Percentiles rank a stretch among this genome's conserved stretches.
Evolutionary conservation across 2,113 vertebrate species (phyloP).

Genomic region (Nycticryphes semicollaris): DNA sequence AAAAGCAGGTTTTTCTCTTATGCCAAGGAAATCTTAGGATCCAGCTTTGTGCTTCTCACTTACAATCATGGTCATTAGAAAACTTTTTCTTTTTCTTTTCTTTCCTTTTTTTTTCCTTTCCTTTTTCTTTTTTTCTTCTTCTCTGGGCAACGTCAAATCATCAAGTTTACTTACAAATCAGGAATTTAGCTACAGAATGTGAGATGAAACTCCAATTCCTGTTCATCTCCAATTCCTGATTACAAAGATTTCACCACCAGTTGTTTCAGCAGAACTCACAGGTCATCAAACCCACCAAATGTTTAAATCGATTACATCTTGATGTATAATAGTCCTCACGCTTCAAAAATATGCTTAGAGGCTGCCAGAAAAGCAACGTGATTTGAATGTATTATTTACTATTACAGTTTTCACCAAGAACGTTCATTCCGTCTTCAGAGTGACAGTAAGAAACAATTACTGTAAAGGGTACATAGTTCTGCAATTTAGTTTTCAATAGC

Average conservation of each 20-base stretch:
- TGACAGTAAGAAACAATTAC: slow-evolving; percentile 10
- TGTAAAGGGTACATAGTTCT: not conserved
- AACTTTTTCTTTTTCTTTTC: accelerated
- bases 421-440: slow-evolving; percentile 8
- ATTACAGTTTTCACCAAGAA: not conserved
- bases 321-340: not conserved
- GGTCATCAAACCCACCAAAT: not conserved
- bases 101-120: no score
- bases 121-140: no score
- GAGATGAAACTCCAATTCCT: not conserved
- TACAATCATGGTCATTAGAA: not conserved
- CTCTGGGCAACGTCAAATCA: not conserved
- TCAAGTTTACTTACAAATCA: not conserved
- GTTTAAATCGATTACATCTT: not conserved
- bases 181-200: not conserved
- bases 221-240: not conserved
- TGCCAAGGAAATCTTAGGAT: not conserved
- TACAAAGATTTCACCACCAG: not conserved
- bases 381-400: slow-evolving; percentile 19
- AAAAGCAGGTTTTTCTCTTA: not conserved
- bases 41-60: not conserved
- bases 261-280: not conserved
- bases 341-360: not conserved
- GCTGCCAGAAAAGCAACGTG: not conserved
- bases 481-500: slow-evolving; percentile 39